Conservation (phyloP, 2,113 vertebrate species). For the Laterallus jamaicensis region DNA sequence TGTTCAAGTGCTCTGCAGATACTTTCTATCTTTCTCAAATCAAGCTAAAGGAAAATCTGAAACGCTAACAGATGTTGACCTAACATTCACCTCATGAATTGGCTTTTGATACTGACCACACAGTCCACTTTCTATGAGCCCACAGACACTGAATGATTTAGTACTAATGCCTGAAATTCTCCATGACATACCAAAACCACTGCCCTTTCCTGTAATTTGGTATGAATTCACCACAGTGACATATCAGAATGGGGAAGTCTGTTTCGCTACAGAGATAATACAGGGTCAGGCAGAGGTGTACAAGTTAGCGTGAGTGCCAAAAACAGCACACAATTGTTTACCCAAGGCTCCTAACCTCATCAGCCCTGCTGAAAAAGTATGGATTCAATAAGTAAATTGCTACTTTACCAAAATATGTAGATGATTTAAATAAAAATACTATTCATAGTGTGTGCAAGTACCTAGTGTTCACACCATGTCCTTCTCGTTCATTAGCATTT, state of each 20-base stretch:
- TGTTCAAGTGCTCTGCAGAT: not conserved
- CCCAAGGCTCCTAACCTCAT: not conserved
- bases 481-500: conserved; percentile 84
- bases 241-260: not conserved
- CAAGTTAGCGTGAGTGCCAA: not conserved
- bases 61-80: conserved; percentile 4
- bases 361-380: conserved; percentile 21
- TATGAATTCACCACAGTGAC: not conserved
- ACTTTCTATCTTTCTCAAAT: not conserved
- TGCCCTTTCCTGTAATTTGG: conserved; percentile 28
- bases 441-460: conserved; percentile 60
- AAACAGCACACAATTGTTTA: conserved; percentile 1
- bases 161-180: conserved; percentile 3
- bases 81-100: conserved; percentile 25
- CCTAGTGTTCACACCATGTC: conserved; percentile 86
- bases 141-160: not conserved
- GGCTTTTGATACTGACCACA: conserved; percentile 32
- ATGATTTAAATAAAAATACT: conserved; percentile 31
- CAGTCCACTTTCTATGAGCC: not conserved
- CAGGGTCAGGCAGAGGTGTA: conserved; percentile 5
- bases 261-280: not conserved
- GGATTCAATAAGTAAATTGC: not conserved
- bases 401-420: not conserved
- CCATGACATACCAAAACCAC: not conserved
- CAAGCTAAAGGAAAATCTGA: not conserved